Base-by-base conservation (phyloP, 1,140 invertebrate genomes). In the Brachionus angularis region DNA sequence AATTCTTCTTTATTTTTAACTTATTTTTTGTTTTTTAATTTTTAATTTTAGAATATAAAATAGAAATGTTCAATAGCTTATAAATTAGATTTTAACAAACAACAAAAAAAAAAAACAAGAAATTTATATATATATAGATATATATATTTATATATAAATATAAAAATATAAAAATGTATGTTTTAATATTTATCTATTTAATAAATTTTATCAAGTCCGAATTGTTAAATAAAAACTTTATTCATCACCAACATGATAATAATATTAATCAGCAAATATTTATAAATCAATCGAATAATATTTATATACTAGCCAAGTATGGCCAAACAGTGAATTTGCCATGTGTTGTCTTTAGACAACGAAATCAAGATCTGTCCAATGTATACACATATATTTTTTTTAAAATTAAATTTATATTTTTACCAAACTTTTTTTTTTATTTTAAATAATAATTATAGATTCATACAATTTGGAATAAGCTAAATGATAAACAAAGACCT, bases 301-400 rank as follows among this genome's bases (percentile, higher is more conserved):
- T 67, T 12, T 33, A 47, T 46, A 67, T 67, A 16, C 16, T 67
- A 33, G 62, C 62, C 23, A 67, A 67, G 8, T 33, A 67, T 67
- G 62, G 62, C 21, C 62, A 67, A 67, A 67, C 62, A 31, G 62
- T 67, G 5, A 36, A 50, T 31, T 36, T 67, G n/a, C 62, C 62
- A 23, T 67, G 62, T 47, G 21, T 67, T 29, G 42, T 67, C 33
- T 67, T 67, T 42, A 46, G 34, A 18, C 62, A 47, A 29, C 46
- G 47, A 12, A 27, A 67, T 47, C 42, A 50, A 31, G 42, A 50
- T 50, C 16, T 47, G 34, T 67, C 62, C 8, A 67, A 67, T 67
- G 62, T 67, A 67, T 47, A n/a, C 10, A 25, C 1, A 23, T 47
- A 8, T 42, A 1, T 44, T 46, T 14, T 12, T 7, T 64, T 27